These are phyloP conservation scores for Amyelois transitella DNA, from an alignment of 1,140 invertebrate species.

Conservation along the genomic window DNA sequence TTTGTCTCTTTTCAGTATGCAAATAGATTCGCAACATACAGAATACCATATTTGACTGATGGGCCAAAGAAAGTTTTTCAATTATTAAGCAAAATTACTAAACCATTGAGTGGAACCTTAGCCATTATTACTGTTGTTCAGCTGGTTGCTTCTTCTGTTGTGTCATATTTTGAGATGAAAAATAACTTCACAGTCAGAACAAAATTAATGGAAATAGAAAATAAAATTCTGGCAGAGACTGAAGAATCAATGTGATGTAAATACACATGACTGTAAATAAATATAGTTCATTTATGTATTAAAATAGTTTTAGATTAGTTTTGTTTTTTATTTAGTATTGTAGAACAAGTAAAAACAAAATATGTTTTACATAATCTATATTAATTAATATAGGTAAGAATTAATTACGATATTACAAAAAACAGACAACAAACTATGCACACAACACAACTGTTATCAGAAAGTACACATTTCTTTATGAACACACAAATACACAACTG, in stretches of 20 bases:
- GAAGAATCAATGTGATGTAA: not conserved
- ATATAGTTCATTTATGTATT: conserved; percentile 1
- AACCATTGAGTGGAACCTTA: conserved; percentile 36
- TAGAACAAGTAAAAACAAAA: conserved; percentile 23
- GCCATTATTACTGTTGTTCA: conserved; percentile 28
- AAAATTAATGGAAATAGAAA: conserved; percentile 49
- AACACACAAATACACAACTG: conserved; percentile 37
- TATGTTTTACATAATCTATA: conserved; percentile 29
- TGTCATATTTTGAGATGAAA: conserved; percentile 64
- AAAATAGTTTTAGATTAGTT: not conserved
- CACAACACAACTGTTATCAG: conserved; percentile 38
- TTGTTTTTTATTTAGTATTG: conserved; percentile 3
- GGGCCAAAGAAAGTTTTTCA: conserved; percentile 49
- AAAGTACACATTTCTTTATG: conserved; percentile 29
- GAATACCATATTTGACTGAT: conserved; percentile 53
- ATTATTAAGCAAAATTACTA: conserved; percentile 47
- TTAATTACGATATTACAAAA: conserved; percentile 36
- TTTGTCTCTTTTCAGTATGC: conserved; percentile 62
- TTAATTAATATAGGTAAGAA: too few species aligned
- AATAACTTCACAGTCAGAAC: conserved; percentile 39
- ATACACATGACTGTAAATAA: not conserved
- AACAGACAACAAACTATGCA: conserved; percentile 43
- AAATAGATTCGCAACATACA: conserved; percentile 51
- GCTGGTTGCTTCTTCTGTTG: conserved; percentile 31
- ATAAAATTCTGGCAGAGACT: conserved; percentile 19